Evolutionary conservation across 2,113 vertebrate genomes (phyloP).

Genomic region (Collichthys lucidus): DNA sequence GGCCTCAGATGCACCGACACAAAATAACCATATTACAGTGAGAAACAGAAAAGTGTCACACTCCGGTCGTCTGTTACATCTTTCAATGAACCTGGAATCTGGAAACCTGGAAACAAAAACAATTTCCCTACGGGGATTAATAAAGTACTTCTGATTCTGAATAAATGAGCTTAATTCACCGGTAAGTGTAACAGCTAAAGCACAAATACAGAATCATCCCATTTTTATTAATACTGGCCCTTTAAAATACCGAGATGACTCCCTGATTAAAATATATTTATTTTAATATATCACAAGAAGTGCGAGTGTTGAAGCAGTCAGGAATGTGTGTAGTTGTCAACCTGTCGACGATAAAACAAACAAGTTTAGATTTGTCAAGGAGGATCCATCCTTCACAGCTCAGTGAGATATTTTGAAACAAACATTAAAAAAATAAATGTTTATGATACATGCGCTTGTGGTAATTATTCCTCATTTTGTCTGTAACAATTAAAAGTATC

Average conservation of each 20-base stretch:
- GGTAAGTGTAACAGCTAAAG: not conserved
- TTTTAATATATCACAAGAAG: not conserved
- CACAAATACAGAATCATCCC: not conserved
- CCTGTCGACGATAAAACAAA: not conserved
- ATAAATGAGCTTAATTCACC: slow-evolving; percentile 7
- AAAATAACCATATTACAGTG: not conserved
- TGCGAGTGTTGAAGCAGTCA: not conserved
- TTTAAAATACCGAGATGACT: not conserved
- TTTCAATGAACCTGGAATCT: too few relatives aligned
- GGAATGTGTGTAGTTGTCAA: not conserved
- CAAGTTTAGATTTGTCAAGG: not conserved
- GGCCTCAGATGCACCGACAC: not conserved
- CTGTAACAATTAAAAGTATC: not conserved
- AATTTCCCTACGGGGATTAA: too few relatives aligned
- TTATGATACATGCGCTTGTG: not conserved
- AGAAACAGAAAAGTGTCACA: slow-evolving; percentile 2
- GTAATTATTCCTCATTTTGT: not conserved
- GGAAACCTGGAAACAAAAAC: too few relatives aligned
- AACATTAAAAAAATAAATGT: not conserved
- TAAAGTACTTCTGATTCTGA: too few relatives aligned
- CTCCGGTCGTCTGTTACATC: slow-evolving; percentile 19
- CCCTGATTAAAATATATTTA: not conserved
- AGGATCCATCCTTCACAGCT: too few relatives aligned
- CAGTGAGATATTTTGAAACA: not conserved
- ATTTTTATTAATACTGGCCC: not conserved